Conservation (phyloP, 2,797 vertebrate genomes). For the Emys orbicularis region DNA sequence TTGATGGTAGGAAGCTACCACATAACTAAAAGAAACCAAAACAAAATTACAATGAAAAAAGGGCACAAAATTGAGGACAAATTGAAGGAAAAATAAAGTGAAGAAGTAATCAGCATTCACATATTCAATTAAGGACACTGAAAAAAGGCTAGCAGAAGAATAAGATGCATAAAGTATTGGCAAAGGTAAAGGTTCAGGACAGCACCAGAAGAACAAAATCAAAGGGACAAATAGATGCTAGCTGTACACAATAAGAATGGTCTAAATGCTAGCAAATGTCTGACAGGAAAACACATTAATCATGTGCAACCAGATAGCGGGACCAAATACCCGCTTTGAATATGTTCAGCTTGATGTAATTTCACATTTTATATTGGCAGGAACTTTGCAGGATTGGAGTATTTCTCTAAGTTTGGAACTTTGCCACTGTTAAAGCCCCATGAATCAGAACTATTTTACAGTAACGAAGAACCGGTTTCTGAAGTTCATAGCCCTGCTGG, state of each 20-base stretch:
- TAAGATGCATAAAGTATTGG: neutral
- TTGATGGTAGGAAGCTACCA: neutral
- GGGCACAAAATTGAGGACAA: neutral
- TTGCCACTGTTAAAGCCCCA: neutral
- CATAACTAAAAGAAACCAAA: neutral
- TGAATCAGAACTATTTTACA: constrained; percentile 16
- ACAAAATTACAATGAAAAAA: neutral
- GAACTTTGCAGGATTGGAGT: too few relatives aligned
- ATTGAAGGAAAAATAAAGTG: neutral
- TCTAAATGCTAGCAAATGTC: neutral
- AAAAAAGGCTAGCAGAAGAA: neutral
- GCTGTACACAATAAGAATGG: neutral
- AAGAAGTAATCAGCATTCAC: neutral
- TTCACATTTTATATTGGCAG: neutral
- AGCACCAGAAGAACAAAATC: neutral
- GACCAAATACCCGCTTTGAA: neutral
- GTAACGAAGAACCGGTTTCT: neutral
- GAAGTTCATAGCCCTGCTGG: neutral
- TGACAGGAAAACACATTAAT: neutral
- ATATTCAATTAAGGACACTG: neutral
- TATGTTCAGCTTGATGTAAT: neutral
- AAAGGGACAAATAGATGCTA: neutral
- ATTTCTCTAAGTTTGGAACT: neutral
- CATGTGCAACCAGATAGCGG: rapidly evolving
- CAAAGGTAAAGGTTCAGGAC: neutral